These are phyloP conservation scores for Entomobrya proxima DNA, from an alignment of 2,888 invertebrate species.

Conservation along the genomic window DNA sequence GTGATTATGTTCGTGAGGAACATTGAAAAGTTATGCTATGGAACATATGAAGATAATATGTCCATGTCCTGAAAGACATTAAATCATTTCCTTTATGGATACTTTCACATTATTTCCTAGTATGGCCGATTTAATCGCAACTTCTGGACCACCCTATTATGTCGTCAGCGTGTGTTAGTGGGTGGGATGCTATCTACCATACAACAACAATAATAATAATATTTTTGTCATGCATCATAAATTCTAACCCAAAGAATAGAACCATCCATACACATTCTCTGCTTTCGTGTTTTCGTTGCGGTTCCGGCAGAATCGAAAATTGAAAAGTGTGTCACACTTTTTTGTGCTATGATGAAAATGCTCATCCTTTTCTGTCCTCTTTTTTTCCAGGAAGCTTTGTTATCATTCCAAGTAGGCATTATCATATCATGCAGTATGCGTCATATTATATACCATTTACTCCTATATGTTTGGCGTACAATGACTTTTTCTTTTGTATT, in stretches of 20 bases:
- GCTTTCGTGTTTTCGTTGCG: background rate
- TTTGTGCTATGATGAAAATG: background rate
- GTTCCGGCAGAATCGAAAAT: conserved; percentile 29
- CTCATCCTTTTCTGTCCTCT: background rate
- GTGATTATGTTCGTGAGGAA: background rate
- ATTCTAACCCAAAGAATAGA: conserved; percentile 13
- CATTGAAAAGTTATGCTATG: background rate
- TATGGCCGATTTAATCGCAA: background rate
- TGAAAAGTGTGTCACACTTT: conserved; percentile 40
- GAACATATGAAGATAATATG: conserved; percentile 32
- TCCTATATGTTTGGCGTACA: background rate
- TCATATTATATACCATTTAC: background rate
- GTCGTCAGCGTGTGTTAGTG: conserved; percentile 1
- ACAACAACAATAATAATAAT: conserved; percentile 26
- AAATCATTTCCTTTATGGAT: conserved; percentile 48
- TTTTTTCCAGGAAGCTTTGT: background rate
- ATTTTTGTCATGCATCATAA: conserved; percentile 61
- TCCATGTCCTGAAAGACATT: conserved; percentile 29
- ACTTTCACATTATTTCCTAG: conserved; percentile 24
- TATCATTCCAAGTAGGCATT: background rate
- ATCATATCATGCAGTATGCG: background rate
- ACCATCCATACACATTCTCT: background rate
- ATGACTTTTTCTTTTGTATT: background rate
- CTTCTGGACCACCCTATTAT: conserved; percentile 18
- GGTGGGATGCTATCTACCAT: conserved; percentile 13